phyloP scores from a whole-genome alignment of 2,113 vertebrate species.

The Hippocampus comes region DNA sequence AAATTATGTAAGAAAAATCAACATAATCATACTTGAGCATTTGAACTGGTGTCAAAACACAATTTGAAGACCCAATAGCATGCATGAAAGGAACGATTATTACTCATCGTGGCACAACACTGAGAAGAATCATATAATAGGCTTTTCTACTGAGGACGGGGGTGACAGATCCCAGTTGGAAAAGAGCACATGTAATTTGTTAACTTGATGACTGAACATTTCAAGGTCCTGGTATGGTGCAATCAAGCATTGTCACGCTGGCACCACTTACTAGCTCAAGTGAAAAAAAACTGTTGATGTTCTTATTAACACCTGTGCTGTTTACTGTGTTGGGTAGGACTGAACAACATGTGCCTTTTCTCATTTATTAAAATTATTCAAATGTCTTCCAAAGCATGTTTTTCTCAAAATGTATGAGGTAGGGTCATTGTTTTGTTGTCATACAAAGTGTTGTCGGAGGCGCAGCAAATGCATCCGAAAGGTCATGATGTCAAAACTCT shows the following conservation, averaged over 20 bases:
- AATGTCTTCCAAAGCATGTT: not conserved
- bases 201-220: conserved; percentile 1
- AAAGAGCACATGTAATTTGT: conserved; percentile 6
- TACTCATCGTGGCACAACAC: not conserved
- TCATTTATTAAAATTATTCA: not conserved
- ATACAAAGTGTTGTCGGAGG: not conserved
- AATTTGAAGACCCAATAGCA: not conserved
- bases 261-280: not conserved
- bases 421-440: not conserved
- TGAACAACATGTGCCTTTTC: conserved; percentile 4
- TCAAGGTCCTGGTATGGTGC: conserved; percentile 7
- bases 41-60: not conserved
- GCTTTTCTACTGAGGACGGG: conserved; percentile 2
- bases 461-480: not conserved
- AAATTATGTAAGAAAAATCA: not conserved
- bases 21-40: not conserved
- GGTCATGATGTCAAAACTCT: not conserved
- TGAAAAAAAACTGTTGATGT: not conserved
- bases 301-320: conserved; percentile 2
- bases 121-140: not conserved
- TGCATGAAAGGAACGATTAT: not conserved
- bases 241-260: not conserved
- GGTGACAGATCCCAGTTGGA: not conserved
- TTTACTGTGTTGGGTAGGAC: not conserved
- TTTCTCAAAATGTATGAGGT: not conserved